Conservation (phyloP, 2,888 invertebrate genomes). For the Piscicola geometra region DNA sequence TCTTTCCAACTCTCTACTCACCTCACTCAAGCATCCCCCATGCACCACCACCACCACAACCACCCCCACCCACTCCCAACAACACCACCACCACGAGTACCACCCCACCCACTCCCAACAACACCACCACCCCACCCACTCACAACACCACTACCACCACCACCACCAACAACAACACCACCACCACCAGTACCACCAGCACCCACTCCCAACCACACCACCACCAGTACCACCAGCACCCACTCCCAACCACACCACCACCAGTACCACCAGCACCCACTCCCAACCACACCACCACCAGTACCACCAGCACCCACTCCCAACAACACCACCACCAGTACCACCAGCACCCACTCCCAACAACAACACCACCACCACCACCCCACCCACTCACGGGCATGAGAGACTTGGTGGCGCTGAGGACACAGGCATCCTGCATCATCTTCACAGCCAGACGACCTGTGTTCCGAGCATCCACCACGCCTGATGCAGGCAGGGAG, state of each 20-base stretch:
- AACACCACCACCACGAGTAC: too few relatives aligned
- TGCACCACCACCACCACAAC: too few relatives aligned
- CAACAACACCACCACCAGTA: too few relatives aligned
- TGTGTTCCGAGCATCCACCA: conserved; percentile 65
- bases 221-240: neutral
- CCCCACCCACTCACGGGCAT: neutral
- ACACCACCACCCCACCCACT: too few relatives aligned
- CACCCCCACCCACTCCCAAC: too few relatives aligned
- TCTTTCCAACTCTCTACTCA: too few relatives aligned
- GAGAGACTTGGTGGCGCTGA: conserved; percentile 57
- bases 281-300: neutral
- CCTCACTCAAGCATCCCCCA: too few relatives aligned
- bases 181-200: too few relatives aligned
- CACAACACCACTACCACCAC: too few relatives aligned
- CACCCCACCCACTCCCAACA: too few relatives aligned
- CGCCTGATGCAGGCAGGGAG: conserved; percentile 52
- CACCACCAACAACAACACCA: too few relatives aligned
- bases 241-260: neutral
- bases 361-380: neutral
- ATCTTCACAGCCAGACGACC: conserved; percentile 62
- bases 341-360: neutral
- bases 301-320: neutral
- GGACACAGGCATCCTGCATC: conserved; percentile 61
- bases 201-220: too few relatives aligned
- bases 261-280: neutral